These are phyloP conservation scores for Belonocnema kinseyi DNA, from an alignment of 1,140 invertebrate species.

Conservation along the genomic window DNA sequence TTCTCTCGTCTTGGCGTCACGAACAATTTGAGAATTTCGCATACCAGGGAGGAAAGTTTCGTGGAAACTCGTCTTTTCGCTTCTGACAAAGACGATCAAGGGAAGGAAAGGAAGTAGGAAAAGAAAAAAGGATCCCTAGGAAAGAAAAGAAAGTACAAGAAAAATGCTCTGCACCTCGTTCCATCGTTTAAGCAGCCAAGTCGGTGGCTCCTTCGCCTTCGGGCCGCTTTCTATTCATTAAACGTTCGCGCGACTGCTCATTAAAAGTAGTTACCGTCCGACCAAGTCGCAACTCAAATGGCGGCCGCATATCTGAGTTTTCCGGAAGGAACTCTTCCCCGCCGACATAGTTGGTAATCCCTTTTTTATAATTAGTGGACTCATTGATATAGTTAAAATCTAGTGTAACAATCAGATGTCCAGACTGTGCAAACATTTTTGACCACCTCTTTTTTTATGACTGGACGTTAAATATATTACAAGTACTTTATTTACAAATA, in stretches of 20 bases:
- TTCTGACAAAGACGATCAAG: neutral
- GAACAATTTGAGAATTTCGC: constrained; percentile 11
- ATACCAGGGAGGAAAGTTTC: neutral
- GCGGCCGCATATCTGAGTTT: neutral
- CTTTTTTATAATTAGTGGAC: too few relatives aligned
- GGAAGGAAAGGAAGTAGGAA: neutral
- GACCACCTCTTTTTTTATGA: too few relatives aligned
- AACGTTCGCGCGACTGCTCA: constrained; percentile 53
- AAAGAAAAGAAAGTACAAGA: neutral
- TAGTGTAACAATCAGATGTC: too few relatives aligned
- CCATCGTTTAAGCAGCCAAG: constrained; percentile 14
- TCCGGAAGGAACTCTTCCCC: too few relatives aligned
- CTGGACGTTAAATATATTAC: too few relatives aligned
- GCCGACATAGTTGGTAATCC: too few relatives aligned
- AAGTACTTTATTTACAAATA: too few relatives aligned
- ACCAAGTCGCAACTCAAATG: constrained; percentile 55
- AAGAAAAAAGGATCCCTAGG: neutral
- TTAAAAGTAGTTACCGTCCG: constrained; percentile 60
- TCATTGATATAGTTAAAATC: too few relatives aligned
- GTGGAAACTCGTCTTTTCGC: neutral
- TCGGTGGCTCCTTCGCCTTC: constrained; percentile 17
- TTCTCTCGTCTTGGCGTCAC: neutral
- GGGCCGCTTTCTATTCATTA: constrained; percentile 58
- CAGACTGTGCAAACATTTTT: too few relatives aligned
- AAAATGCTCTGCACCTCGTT: constrained; percentile 8